Evolutionary conservation across 2,797 vertebrate genomes (phyloP).

Genomic region (Sebastes variabilis): DNA sequence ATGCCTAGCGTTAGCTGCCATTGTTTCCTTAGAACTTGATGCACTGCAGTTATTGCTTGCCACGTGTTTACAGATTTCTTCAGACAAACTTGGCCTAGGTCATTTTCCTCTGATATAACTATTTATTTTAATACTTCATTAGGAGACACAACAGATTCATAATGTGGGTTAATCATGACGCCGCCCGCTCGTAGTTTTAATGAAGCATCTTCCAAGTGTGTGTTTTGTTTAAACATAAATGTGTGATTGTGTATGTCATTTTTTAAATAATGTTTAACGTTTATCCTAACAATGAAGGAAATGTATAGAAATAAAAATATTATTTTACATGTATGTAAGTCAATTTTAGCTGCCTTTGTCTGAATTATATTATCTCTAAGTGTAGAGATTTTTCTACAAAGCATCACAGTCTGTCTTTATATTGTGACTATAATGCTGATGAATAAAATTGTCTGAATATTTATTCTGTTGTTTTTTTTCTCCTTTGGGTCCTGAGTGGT

Average conservation of each 20-base stretch:
- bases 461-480: background rate
- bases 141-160: background rate
- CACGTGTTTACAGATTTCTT: constrained; percentile 55
- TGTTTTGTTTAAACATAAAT: constrained; percentile 20
- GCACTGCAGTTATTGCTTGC: constrained; percentile 27
- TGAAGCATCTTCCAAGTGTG: background rate
- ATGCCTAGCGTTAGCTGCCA: constrained; percentile 8
- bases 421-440: constrained; percentile 30
- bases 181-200: constrained; percentile 2
- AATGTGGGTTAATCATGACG: background rate
- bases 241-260: background rate
- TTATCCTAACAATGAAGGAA: constrained; percentile 5
- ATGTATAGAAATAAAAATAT: constrained; percentile 14
- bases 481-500: background rate
- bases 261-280: constrained; percentile 26
- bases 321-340: constrained; percentile 17
- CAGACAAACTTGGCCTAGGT: background rate
- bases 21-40: constrained; percentile 35
- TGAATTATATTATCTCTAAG: background rate
- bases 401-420: constrained; percentile 33
- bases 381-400: constrained; percentile 32
- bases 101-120: constrained; percentile 4
- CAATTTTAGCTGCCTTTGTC: constrained; percentile 13
- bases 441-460: constrained; percentile 37
- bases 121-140: constrained; percentile 54